phyloP scores from a whole-genome alignment of 1,140 invertebrate species.

The Drosophila auraria region DNA sequence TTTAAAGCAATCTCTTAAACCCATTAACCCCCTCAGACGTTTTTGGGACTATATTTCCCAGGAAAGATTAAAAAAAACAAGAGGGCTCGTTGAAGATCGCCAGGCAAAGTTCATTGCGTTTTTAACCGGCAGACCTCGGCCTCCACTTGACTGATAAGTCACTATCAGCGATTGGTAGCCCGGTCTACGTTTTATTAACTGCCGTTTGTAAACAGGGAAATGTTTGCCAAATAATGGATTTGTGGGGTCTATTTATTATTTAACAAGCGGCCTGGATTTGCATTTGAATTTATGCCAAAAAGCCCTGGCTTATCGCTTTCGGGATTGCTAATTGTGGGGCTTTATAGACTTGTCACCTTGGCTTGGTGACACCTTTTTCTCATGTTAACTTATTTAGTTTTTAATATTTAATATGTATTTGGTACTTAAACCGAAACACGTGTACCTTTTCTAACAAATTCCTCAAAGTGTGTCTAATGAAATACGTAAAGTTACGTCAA shows the following conservation, averaged over 20 bases:
- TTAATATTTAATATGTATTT: not conserved
- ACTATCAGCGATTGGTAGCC: conserved; percentile 24
- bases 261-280: not conserved
- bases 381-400: not conserved
- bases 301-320: not conserved
- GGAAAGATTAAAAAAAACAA: not conserved
- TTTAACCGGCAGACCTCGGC: conserved; percentile 4
- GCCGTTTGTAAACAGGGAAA: conserved; percentile 27
- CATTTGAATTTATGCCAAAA: conserved; percentile 14
- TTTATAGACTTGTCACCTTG: not conserved
- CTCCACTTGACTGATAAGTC: conserved; percentile 30
- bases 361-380: not conserved
- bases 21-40: conserved; percentile 2
- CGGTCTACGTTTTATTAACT: not conserved
- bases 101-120: conserved; percentile 30
- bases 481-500: not conserved
- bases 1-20: not conserved
- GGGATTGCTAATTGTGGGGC: not conserved
- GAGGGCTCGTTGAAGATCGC: conserved; percentile 1
- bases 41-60: not conserved
- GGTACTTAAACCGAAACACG: too few species aligned
- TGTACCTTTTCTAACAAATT: not conserved
- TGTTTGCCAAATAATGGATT: conserved; percentile 27
- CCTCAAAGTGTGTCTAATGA: not conserved
- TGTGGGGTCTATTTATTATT: conserved; percentile 11